Conservation (phyloP, 2,113 vertebrate genomes). For the Syngnathus scovelli region DNA sequence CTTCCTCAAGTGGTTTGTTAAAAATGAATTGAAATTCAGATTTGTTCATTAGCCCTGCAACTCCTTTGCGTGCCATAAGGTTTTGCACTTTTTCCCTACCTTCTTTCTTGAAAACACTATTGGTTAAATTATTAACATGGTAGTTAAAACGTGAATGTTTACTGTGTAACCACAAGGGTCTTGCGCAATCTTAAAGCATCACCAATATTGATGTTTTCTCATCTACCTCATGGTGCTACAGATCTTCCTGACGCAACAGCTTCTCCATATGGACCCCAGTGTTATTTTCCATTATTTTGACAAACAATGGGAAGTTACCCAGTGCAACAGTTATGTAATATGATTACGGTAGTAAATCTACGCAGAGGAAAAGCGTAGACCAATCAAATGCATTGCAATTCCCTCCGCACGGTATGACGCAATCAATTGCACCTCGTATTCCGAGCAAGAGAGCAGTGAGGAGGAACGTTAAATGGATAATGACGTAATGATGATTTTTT, state of each 20-base stretch:
- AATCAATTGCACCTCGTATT: background rate
- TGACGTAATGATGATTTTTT: background rate
- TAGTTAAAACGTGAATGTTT: constrained; percentile 41
- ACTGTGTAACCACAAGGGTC: constrained; percentile 14
- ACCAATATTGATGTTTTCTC: constrained; percentile 8
- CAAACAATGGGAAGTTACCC: background rate
- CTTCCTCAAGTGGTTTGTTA: constrained; percentile 18
- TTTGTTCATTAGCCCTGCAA: constrained; percentile 23
- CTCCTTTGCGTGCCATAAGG: constrained; percentile 1
- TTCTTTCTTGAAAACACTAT: constrained; percentile 19
- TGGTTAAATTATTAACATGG: constrained; percentile 45
- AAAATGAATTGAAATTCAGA: constrained; percentile 30
- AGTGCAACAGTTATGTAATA: background rate
- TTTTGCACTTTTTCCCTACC: background rate
- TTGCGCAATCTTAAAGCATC: background rate
- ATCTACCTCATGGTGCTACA: background rate
- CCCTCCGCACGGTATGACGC: background rate
- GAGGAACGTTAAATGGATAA: too few relatives aligned
- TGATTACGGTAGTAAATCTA: background rate
- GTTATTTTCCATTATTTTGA: background rate
- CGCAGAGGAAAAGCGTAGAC: background rate
- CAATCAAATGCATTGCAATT: background rate
- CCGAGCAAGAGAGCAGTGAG: too few relatives aligned
- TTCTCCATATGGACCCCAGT: background rate
- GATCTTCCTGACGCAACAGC: background rate